Evolutionary conservation across 2,888 invertebrate genomes (phyloP), one percentile per base, ranked within the genome.

Genomic region (Osmoderma eremita): DNA sequence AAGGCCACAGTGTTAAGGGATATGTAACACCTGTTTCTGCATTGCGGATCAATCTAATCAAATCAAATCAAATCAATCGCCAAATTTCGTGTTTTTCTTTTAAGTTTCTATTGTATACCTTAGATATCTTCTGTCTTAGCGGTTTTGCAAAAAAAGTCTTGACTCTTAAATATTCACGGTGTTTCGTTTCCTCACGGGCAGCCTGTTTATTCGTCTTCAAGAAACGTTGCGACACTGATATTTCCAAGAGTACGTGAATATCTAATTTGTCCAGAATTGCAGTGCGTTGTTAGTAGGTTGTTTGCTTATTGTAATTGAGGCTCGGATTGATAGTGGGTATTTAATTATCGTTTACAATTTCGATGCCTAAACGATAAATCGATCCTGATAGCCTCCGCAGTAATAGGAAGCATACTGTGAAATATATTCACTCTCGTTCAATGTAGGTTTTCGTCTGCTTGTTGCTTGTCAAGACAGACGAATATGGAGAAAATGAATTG

Each of bases 291-390:
- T 30, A 61, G 45, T 61, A 45, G 15, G 30, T 45, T 61, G 58
- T 15, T 45, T 36, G 15, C 45, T 61, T 61, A 61, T 61, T 30
- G 58, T 61, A 61, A 53, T 17, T 30, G 45, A 45, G 30, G 17
- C 22, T 41, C 8, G 22, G 20, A 38, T n/a, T 56, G 22, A 39
- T 56, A 39, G 13, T 22, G 22, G 56, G 41, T 54, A 45, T 61
- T 61, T 45, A 24, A 61, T 61, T 61, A 45, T 61, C 58, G 45
- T 61, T 45, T 61, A 48, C 30, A 61, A 45, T 30, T 61, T 45
- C 30, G 17, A 45, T 61, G 45, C 45, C 24, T 8, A 24, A 15
- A 45, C 45, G 45, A 61, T 61, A 61, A 61, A 61, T 30, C 24
- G 58, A 17, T 61, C 45, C 30, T n/a, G 10, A 20, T 42, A 39